These are phyloP conservation scores for Leptinotarsa haldemani DNA, from an alignment of 2,888 invertebrate genomes.

Conservation along the genomic window DNA sequence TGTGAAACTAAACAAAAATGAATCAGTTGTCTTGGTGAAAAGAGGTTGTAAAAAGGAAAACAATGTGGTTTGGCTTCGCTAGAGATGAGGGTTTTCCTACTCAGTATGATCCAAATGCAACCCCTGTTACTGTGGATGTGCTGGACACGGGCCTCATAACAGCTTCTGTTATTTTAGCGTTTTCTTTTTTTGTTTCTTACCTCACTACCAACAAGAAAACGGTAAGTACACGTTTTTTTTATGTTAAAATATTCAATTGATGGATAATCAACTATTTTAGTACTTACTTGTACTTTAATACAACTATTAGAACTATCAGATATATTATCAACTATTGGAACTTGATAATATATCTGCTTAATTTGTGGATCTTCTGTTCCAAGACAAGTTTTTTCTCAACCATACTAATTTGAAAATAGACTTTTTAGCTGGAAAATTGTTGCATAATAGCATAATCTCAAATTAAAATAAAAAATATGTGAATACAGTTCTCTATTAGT, in stretches of 20 bases:
- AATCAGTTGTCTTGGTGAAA: not conserved
- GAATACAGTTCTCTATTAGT: too few relatives aligned
- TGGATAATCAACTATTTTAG: not conserved
- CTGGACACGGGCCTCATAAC: slow-evolving; percentile 64
- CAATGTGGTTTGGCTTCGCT: slow-evolving; percentile 59
- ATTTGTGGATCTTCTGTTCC: too few relatives aligned
- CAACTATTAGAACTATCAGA: too few relatives aligned
- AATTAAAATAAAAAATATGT: too few relatives aligned
- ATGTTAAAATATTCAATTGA: not conserved
- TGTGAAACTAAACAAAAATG: not conserved
- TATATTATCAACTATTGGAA: too few relatives aligned
- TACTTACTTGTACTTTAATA: too few relatives aligned
- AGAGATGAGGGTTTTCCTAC: slow-evolving; percentile 64
- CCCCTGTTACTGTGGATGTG: slow-evolving; percentile 66
- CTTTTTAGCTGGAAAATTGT: too few relatives aligned
- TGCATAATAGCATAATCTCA: too few relatives aligned
- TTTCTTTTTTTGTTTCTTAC: slow-evolving; percentile 62
- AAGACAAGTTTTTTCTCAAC: too few relatives aligned
- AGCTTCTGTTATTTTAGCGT: slow-evolving; percentile 62
- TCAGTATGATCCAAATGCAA: slow-evolving; percentile 60
- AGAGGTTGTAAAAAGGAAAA: not conserved
- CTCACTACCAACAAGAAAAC: slow-evolving; percentile 54
- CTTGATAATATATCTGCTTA: too few relatives aligned
- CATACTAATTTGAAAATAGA: too few relatives aligned
- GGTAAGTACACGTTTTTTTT: slow-evolving; percentile 48